Evolutionary conservation across 2,888 invertebrate genomes (phyloP).

Genomic region (Agrochola lychnidis): DNA sequence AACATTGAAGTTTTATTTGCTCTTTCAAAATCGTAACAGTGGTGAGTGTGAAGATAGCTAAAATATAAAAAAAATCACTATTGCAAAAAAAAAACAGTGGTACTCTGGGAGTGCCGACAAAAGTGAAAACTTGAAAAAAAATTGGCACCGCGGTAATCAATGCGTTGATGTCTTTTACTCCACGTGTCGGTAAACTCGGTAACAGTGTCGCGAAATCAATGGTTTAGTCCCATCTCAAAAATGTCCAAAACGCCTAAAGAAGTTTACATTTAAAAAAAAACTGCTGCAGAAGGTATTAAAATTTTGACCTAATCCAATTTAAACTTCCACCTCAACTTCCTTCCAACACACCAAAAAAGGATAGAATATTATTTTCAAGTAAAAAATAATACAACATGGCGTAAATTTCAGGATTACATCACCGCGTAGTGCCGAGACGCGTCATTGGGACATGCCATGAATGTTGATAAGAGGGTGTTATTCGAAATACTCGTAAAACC

Average conservation of each 20-base stretch:
- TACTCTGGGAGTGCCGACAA: no score
- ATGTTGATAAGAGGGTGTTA: conserved; percentile 63
- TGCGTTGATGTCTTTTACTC: no score
- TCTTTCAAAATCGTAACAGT: neutral
- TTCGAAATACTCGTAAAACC: conserved; percentile 70
- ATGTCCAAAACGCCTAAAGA: no score
- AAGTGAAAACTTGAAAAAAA: no score
- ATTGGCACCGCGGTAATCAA: no score
- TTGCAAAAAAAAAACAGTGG: no score
- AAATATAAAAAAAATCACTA: neutral
- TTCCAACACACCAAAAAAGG: conserved; percentile 2
- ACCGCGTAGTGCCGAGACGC: conserved; percentile 34
- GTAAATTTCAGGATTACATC: conserved; percentile 45
- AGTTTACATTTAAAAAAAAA: no score
- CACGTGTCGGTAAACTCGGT: no score
- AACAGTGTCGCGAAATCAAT: no score
- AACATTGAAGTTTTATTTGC: neutral
- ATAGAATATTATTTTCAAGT: conserved; percentile 31
- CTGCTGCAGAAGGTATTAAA: neutral
- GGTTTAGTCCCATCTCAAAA: no score
- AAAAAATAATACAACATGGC: conserved; percentile 29
- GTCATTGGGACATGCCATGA: conserved; percentile 66
- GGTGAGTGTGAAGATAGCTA: neutral
- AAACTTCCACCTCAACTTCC: neutral
- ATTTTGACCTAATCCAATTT: conserved; percentile 1